Conservation (phyloP, 2,888 invertebrate species). For the Caenorhabditis parvicauda region DNA sequence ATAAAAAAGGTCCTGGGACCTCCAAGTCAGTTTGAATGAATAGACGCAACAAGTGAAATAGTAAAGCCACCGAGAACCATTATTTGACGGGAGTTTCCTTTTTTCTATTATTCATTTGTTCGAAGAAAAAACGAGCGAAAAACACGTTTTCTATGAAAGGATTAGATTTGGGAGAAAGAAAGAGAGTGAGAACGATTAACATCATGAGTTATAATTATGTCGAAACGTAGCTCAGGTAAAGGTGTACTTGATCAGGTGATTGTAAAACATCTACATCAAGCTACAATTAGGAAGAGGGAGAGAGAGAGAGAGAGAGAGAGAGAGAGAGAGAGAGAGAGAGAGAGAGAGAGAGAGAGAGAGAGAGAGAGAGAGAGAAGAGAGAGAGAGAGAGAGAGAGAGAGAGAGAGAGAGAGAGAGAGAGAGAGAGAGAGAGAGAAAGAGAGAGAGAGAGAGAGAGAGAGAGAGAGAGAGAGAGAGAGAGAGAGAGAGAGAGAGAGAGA, state of each 20-base stretch:
- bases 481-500: neutral
- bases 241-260: neutral
- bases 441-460: neutral
- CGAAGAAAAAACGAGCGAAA: too few species aligned
- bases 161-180: too few species aligned
- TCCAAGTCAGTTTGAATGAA: too few species aligned
- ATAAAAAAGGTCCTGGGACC: too few species aligned
- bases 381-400: neutral
- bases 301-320: slow-evolving; percentile 1
- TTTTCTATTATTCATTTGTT: too few species aligned
- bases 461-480: neutral
- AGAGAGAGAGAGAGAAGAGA: slow-evolving; percentile 3
- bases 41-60: too few species aligned
- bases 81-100: too few species aligned
- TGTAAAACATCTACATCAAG: too few species aligned
- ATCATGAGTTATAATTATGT: too few species aligned
- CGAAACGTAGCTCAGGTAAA: neutral
- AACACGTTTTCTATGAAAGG: too few species aligned
- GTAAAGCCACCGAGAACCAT: too few species aligned
- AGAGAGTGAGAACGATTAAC: too few species aligned
- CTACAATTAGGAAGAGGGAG: neutral
- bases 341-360: neutral
- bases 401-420: slow-evolving; percentile 3
- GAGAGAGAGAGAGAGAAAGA: neutral
- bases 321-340: neutral